These are phyloP conservation scores for Ptychochromis oligacanthus DNA, from an alignment of 2,113 vertebrate species.

Conservation along the genomic window DNA sequence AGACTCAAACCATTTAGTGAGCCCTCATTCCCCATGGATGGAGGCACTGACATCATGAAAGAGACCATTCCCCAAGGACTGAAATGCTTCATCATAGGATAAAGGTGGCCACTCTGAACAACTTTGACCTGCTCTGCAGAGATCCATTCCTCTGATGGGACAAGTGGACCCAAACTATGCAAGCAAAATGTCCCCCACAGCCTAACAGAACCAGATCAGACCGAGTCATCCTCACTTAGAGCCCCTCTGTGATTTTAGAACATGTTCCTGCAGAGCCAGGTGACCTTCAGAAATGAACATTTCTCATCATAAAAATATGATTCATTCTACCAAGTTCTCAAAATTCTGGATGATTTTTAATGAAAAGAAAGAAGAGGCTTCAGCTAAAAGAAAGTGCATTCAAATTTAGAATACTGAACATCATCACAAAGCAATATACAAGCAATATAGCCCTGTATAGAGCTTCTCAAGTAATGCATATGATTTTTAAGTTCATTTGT, in stretches of 20 bases:
- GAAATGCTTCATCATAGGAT: no score
- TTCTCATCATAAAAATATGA: background rate
- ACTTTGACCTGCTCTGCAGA: background rate
- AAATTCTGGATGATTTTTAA: background rate
- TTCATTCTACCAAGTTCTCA: fast-evolving
- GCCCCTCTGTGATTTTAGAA: background rate
- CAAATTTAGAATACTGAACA: no score
- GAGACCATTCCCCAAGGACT: no score
- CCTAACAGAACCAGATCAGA: background rate
- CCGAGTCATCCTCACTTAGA: no score
- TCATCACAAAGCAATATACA: no score
- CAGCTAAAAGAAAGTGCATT: no score
- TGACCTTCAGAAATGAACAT: background rate
- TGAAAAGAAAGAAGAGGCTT: background rate
- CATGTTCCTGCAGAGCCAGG: background rate
- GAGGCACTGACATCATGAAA: no score
- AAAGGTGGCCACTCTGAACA: no score
- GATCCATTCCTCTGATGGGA: background rate
- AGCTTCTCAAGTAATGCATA: background rate
- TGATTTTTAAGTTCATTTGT: no score
- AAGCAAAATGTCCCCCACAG: fast-evolving
- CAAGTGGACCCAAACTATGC: background rate
- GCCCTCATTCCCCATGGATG: no score
- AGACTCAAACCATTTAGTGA: no score
- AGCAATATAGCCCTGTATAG: no score